Base-by-base conservation (phyloP, 35 echinoderm and acorn worm species). In the Eucidaris tribuloides region DNA sequence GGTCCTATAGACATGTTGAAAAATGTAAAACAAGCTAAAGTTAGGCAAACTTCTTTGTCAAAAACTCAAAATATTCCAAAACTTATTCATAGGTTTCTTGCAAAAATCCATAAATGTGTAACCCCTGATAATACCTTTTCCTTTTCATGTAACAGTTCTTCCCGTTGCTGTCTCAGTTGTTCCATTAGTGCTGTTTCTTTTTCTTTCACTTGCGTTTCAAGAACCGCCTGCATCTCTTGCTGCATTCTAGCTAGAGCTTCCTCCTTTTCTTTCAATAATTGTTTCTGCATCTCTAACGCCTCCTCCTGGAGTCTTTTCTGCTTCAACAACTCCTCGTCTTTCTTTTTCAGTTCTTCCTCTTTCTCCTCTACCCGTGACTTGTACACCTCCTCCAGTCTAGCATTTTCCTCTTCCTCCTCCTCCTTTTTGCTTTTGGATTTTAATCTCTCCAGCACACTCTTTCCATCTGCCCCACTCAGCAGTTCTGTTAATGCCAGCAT, bases 111-210 rank as follows among this genome's bases (percentile, higher is more conserved):
- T n/a, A n/a, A n/a, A n/a, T n/a, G n/a, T n/a, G n/a, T n/a, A n/a
- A n/a, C n/a, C n/a, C n/a, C n/a, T n/a, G n/a, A n/a, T n/a, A n/a
- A n/a, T 33, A 91, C 76, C 34, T 64, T 87, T 44, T 77, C 44
- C 55, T 91, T 92, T 54, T 97, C 94, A 29, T 50, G 38, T 23
- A 87, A 28, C 15, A 96, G 84, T 46, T 82, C 83, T 66, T 91
- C 93, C 44, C 88, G 48, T 44, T 95, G 92, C 32, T 84, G 44
- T 42, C 68, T 79, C 6, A 96, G 93, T 58, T 96, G 88, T 60
- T 90, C 84, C 88, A 96, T 91, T 42, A 96, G 45, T 31, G 66
- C 82, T 15, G 49, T 54, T 58, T 96, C 93, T 55, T 96, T 91
- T 71, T 91, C 66, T 37, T 87, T 89, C 22, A 90, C 83, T 68